Base-by-base conservation (phyloP, 1,140 invertebrate species). In the Tetraneura akinire region DNA sequence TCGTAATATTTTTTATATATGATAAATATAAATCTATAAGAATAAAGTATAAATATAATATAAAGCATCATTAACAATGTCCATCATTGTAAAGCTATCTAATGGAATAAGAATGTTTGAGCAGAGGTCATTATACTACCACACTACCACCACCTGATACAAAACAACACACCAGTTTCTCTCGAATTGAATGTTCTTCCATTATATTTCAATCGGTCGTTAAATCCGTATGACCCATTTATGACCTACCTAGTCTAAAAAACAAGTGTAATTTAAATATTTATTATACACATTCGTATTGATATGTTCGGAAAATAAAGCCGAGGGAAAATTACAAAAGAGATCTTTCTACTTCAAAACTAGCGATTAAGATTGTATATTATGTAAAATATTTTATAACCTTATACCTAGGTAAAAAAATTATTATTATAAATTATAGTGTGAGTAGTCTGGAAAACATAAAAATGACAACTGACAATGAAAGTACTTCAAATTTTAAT, bases 151-250 rank as follows among this genome's bases (percentile, higher is more conserved):
- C 45, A 71, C 47, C 23, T 51, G 23, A 71, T 45, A 71, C 68
- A 51, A 71, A 71, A 71, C 45, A 71, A 71, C 68, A 71, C 68
- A 51, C 45, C 47, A 71, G 45, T 71, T 71, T 71, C 68, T 71
- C 45, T 71, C 9, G 23, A 16, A 26, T 16, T 8, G 47, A 71
- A 71, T 71, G 23, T 49, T 47, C 45, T 64, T 42, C n/a, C 26
- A 11, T 66, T 10, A 10, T 10, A 10, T 26, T 71, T 2, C 45
- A 0, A 68, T 68, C 47, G 42, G 66, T 16, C 21, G 66, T 26
- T 68, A 23, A 68, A 68, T 68, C 21, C 68, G 42, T 9, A 32
- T 71, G 45, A 71, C 47, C 45, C 47, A 71, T 51, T 49, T 71
- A 71, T 51, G 68, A 71, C 68, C 68, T 71, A 71, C 45, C 68